A percentile compares a stretch with the other conserved stretches of the same genome.
These are phyloP conservation scores for Brachypalpus laphriformis DNA, from an alignment of 2,888 invertebrate genomes.

Conservation along the genomic window DNA sequence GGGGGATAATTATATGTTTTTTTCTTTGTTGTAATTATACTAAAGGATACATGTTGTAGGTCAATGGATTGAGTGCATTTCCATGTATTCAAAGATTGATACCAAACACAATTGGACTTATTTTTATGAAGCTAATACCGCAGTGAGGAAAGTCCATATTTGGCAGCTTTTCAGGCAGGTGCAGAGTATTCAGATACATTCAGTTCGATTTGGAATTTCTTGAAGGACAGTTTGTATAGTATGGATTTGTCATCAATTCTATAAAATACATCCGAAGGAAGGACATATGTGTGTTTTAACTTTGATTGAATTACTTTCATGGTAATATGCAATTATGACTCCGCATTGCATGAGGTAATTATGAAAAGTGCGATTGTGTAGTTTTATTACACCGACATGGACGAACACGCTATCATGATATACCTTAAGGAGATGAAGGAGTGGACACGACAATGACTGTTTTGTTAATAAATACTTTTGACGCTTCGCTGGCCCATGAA, in stretches of 20 bases:
- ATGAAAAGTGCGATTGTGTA: constrained; percentile 19
- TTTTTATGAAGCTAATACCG: neutral
- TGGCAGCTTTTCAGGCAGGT: constrained; percentile 39
- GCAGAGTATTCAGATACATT: neutral
- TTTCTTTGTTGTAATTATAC: neutral
- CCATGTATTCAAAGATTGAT: too few species aligned
- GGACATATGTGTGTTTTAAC: constrained; percentile 2
- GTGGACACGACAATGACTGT: constrained; percentile 22
- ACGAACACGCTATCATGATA: neutral
- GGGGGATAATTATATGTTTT: constrained; percentile 46
- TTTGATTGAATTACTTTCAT: constrained; percentile 40
- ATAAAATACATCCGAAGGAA: neutral
- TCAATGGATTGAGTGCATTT: constrained; percentile 47
- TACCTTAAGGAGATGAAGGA: constrained; percentile 18
- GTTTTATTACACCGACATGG: constrained; percentile 2
- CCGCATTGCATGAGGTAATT: constrained; percentile 29
- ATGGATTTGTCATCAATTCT: constrained; percentile 14
- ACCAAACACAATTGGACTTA: too few species aligned
- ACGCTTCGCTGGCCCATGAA: neutral
- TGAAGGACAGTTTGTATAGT: too few species aligned
- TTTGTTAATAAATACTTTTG: neutral
- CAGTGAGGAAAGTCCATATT: constrained; percentile 6
- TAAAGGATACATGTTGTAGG: constrained; percentile 17
- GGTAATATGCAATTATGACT: constrained; percentile 11
- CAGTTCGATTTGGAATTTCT: neutral